Evolutionary conservation across 2,888 invertebrate species (phyloP).

Genomic region (Pelosia muscerda): DNA sequence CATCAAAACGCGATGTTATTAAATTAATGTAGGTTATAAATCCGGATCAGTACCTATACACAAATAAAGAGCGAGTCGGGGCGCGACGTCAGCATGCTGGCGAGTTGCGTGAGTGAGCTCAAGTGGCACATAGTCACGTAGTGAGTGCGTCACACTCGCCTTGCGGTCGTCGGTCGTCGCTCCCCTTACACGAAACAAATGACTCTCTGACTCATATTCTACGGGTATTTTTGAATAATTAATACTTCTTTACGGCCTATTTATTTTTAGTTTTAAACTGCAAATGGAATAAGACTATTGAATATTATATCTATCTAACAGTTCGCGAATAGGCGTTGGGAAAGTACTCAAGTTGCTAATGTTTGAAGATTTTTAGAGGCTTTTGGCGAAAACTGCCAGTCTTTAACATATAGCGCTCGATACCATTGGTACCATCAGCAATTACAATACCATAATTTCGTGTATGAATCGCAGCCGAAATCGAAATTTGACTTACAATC

Average conservation of each 20-base stretch:
- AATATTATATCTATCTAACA: slow-evolving; percentile 6
- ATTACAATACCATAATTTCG: neutral
- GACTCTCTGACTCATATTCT: slow-evolving; percentile 75
- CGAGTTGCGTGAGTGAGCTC: slow-evolving; percentile 42
- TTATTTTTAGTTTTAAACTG: slow-evolving; percentile 30
- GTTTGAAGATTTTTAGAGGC: neutral
- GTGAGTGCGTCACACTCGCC: slow-evolving; percentile 60
- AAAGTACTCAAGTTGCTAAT: slow-evolving; percentile 6
- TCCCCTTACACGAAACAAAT: slow-evolving; percentile 70
- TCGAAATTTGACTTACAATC: neutral
- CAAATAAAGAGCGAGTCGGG: slow-evolving; percentile 43
- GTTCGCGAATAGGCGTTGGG: neutral
- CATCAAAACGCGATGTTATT: slow-evolving; percentile 41
- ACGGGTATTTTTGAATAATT: slow-evolving; percentile 56
- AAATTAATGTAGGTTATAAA: slow-evolving; percentile 49
- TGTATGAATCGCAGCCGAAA: neutral
- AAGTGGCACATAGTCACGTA: slow-evolving; percentile 39
- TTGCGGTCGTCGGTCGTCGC: slow-evolving; percentile 82
- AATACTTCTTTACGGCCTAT: slow-evolving; percentile 26
- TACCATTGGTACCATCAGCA: neutral
- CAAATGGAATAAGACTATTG: slow-evolving; percentile 8
- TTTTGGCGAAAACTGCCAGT: neutral
- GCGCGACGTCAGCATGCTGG: slow-evolving; percentile 43
- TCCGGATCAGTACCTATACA: slow-evolving; percentile 47
- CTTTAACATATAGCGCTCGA: neutral